Evolutionary conservation across 2,113 vertebrate species (phyloP).

Genomic region (Eurystomus gularis): DNA sequence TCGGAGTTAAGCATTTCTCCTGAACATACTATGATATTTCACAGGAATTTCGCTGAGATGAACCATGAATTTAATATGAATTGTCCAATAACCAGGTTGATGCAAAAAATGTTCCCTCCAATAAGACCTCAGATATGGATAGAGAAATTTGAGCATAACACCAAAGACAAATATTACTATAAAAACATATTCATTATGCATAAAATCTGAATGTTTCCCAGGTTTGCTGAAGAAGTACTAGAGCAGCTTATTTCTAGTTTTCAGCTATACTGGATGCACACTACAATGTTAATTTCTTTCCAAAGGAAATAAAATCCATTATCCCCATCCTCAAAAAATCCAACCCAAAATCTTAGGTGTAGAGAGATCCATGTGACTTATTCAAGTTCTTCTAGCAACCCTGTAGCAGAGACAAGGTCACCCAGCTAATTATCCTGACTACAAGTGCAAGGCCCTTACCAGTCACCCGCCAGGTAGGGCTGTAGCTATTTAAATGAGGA

Average conservation of each 20-base stretch:
- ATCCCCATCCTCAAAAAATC: neutral
- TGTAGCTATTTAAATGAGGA: neutral
- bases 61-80: neutral
- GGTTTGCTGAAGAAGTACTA: neutral
- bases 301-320: neutral
- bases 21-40: neutral
- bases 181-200: neutral
- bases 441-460: rapidly evolving
- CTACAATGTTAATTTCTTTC: neutral
- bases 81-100: neutral
- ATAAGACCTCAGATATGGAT: neutral
- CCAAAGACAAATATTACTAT: neutral
- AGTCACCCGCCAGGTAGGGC: neutral
- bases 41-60: neutral
- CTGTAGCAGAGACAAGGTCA: neutral
- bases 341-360: neutral
- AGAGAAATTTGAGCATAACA: neutral
- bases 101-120: neutral
- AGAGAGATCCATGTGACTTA: neutral
- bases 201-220: neutral
- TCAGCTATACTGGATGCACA: neutral
- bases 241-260: neutral
- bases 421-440: neutral
- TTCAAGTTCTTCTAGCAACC: neutral
- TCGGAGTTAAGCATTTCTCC: neutral